phyloP scores from a whole-genome alignment of 2,888 invertebrate genomes.

The Ischnura elegans region DNA sequence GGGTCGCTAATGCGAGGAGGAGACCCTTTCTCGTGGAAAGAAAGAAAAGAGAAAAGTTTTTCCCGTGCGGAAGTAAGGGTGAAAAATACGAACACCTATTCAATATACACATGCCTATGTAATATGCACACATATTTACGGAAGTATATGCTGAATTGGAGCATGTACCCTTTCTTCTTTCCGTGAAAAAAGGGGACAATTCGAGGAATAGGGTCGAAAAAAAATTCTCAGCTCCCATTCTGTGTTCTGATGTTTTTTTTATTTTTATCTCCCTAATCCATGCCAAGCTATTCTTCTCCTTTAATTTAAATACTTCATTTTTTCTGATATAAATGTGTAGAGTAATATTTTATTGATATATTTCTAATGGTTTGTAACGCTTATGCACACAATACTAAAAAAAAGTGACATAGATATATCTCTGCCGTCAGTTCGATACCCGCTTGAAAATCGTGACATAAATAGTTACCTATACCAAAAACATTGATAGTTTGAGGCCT shows the following conservation, averaged over 20 bases:
- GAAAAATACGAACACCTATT: background rate
- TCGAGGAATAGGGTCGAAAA: background rate
- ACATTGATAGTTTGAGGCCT: too few relatives aligned
- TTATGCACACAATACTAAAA: too few relatives aligned
- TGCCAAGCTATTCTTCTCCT: too few relatives aligned
- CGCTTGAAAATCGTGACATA: too few relatives aligned
- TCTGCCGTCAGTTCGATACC: too few relatives aligned
- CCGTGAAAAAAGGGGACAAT: background rate
- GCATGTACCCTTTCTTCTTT: background rate
- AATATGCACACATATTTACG: background rate
- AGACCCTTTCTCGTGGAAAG: background rate
- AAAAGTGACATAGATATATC: too few relatives aligned
- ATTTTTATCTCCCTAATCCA: background rate
- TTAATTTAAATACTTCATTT: too few relatives aligned
- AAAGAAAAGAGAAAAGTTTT: background rate
- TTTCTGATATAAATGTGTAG: too few relatives aligned
- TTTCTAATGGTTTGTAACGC: too few relatives aligned
- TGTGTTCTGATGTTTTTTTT: background rate
- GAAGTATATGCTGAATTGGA: background rate
- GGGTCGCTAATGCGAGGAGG: constrained; percentile 25
- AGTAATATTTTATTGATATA: too few relatives aligned
- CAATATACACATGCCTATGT: background rate
- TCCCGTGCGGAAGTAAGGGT: background rate
- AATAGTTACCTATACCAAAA: too few relatives aligned
- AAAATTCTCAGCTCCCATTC: background rate